Evolutionary conservation across 2,888 invertebrate species (phyloP).

Genomic region (Tenodera sinensis): DNA sequence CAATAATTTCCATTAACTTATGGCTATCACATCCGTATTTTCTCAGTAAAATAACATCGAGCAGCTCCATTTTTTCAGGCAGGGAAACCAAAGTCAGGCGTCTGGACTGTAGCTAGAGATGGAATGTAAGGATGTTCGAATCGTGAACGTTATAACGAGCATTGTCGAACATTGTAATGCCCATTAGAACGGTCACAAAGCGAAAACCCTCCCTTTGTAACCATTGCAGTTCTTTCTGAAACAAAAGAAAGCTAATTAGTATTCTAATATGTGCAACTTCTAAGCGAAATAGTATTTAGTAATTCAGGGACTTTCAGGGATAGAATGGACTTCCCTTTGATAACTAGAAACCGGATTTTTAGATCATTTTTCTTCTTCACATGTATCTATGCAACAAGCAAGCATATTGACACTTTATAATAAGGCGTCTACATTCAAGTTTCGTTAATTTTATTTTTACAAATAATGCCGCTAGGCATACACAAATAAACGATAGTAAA

Average conservation of each 20-base stretch:
- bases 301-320: too few species aligned
- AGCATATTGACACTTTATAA: too few species aligned
- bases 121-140: conserved; percentile 21
- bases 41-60: not conserved
- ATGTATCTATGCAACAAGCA: too few species aligned
- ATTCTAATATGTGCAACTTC: too few species aligned
- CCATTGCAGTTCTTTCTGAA: not conserved
- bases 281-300: too few species aligned
- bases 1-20: not conserved
- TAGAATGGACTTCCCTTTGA: too few species aligned
- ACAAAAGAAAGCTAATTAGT: not conserved
- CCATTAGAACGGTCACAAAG: conserved; percentile 52
- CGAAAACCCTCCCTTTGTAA: conserved; percentile 36
- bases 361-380: too few species aligned
- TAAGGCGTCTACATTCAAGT: too few species aligned
- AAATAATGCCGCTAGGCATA: too few species aligned
- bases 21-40: not conserved
- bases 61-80: not conserved
- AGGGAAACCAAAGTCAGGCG: not conserved
- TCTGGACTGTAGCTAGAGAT: not conserved
- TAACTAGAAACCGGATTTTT: too few species aligned
- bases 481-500: too few species aligned
- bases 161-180: conserved; percentile 36
- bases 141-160: conserved; percentile 28
- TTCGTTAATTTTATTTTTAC: too few species aligned